phyloP scores from a whole-genome alignment of 2,888 invertebrate species.

The Dynastes hyllus region DNA sequence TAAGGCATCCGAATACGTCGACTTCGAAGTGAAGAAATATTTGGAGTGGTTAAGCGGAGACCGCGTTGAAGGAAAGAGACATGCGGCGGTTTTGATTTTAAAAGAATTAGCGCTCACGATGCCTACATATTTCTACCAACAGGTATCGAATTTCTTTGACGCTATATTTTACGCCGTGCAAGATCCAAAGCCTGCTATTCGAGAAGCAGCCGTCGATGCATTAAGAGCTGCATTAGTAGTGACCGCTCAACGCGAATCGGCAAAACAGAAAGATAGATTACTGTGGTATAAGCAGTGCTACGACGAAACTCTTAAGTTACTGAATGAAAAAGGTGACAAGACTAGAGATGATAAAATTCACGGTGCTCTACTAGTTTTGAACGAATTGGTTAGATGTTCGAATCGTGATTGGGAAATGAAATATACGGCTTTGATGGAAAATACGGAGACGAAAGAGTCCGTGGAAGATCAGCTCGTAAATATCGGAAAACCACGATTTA shows the following conservation, averaged over 20 bases:
- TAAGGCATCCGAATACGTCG: conserved; percentile 97
- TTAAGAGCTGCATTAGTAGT: conserved; percentile 95
- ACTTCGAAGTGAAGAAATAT: conserved; percentile 96
- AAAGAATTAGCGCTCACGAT: conserved; percentile 95
- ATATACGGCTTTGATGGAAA: conserved; percentile 81
- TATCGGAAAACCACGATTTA: conserved; percentile 68
- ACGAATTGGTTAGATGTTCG: conserved; percentile 93
- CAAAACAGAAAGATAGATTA: conserved; percentile 91
- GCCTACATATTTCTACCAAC: conserved; percentile 98
- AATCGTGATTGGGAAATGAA: conserved; percentile 91
- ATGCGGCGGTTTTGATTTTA: conserved; percentile 93
- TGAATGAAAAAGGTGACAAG: conserved; percentile 84
- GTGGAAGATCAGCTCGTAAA: conserved; percentile 64
- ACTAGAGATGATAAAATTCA: conserved; percentile 93
- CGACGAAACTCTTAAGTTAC: conserved; percentile 88
- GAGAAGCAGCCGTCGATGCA: conserved; percentile 95
- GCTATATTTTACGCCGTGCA: conserved; percentile 93
- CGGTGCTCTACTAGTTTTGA: conserved; percentile 92
- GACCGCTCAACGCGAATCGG: conserved; percentile 96
- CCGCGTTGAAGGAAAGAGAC: conserved; percentile 91
- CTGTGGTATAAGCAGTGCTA: conserved; percentile 96
- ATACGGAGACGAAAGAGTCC: conserved; percentile 65
- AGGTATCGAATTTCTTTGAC: conserved; percentile 94
- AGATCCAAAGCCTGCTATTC: conserved; percentile 91
- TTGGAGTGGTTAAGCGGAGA: conserved; percentile 96